Conservation (phyloP, 1,140 invertebrate species). For the Caenorhabditis inopinata region DNA sequence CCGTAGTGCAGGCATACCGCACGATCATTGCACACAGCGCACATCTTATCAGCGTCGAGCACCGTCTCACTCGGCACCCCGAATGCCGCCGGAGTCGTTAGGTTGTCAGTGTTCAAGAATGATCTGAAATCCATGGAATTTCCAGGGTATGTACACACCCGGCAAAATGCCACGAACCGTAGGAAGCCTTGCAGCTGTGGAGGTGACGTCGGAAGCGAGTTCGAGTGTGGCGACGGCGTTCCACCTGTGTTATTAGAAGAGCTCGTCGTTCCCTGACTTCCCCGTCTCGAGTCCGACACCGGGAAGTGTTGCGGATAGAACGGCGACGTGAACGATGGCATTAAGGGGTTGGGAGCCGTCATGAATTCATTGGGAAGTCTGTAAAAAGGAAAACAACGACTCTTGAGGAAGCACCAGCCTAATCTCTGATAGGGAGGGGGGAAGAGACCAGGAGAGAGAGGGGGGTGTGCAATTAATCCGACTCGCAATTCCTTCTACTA, state of each 20-base stretch:
- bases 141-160: too few species aligned
- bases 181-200: conserved; percentile 12
- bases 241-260: not conserved
- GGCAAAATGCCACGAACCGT: not conserved
- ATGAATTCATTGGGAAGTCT: conserved; percentile 7
- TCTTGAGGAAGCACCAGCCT: not conserved
- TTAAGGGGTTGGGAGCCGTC: not conserved
- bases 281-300: not conserved
- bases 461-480: not conserved
- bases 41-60: conserved; percentile 72
- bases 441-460: too few species aligned
- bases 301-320: conserved; percentile 1
- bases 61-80: not conserved
- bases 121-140: not conserved
- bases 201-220: conserved; percentile 1
- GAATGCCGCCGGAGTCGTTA: not conserved
- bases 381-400: not conserved
- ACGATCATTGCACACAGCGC: conserved; percentile 96
- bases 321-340: not conserved
- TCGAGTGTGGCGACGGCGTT: conserved; percentile 1
- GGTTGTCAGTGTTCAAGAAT: not conserved
- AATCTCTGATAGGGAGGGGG: not conserved
- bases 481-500: not conserved
- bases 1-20: conserved; percentile 97
- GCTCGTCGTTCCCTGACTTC: not conserved